These are phyloP conservation scores for Molossus alvarezi DNA, from an alignment of 2,797 vertebrate species.

Conservation along the genomic window DNA sequence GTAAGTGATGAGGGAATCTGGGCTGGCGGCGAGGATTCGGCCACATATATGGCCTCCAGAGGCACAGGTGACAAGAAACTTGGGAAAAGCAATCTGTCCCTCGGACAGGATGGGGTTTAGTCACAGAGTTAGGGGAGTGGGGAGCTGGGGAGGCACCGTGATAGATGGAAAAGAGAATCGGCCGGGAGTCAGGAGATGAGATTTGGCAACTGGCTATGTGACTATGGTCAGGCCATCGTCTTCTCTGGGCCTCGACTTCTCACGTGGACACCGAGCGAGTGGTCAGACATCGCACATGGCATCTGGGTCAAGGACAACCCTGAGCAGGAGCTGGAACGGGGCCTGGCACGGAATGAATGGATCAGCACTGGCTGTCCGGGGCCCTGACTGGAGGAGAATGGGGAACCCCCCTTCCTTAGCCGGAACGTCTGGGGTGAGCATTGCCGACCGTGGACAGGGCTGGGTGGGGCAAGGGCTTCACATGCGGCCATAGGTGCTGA, in stretches of 20 bases:
- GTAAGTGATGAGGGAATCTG: neutral
- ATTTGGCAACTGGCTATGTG: neutral
- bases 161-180: neutral
- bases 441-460: accelerated
- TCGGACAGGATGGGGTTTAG: neutral
- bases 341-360: neutral
- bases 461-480: neutral
- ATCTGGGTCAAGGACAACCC: too few species aligned
- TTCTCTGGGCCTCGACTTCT: neutral
- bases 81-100: neutral
- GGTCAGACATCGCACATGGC: neutral
- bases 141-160: neutral
- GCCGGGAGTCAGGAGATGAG: neutral
- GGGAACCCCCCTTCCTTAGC: neutral
- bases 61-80: neutral
- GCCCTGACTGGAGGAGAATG: neutral
- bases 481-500: accelerated
- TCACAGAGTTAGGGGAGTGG: accelerated
- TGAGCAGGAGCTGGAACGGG: neutral
- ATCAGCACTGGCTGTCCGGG: neutral
- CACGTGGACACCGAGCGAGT: neutral
- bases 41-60: neutral
- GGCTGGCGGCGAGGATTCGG: too few species aligned
- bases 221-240: too few species aligned
- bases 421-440: accelerated